These are phyloP conservation scores for Vanessa cardui DNA, from an alignment of 2,888 invertebrate genomes.

Conservation along the genomic window DNA sequence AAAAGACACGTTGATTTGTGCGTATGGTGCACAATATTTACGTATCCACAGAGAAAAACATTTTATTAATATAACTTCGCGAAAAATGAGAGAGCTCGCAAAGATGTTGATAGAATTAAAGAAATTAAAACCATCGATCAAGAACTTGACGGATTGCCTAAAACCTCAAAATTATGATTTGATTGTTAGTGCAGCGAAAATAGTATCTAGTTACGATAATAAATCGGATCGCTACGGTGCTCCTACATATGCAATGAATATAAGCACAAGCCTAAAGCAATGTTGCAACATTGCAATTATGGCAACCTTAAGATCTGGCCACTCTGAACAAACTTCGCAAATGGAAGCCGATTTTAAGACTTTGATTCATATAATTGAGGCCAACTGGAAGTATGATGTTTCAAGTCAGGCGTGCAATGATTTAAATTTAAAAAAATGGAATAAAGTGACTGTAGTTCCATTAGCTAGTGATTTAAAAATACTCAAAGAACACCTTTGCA, in stretches of 20 bases:
- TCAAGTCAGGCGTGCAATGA: background rate
- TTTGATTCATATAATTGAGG: background rate
- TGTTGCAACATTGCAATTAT: background rate
- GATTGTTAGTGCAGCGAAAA: background rate
- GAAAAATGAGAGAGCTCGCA: too few species aligned
- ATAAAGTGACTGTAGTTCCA: slow-evolving; percentile 35
- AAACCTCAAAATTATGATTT: background rate
- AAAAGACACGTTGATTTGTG: background rate
- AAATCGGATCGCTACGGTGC: background rate
- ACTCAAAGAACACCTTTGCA: too few species aligned
- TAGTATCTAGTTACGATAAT: background rate
- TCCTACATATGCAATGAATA: background rate
- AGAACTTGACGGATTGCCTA: background rate
- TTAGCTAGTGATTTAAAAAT: slow-evolving; percentile 12
- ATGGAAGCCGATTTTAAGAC: background rate
- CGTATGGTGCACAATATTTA: background rate
- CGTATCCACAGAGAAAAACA: background rate
- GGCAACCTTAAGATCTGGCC: background rate
- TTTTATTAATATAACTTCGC: too few species aligned
- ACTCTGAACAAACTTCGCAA: background rate
- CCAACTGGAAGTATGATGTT: background rate
- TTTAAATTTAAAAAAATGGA: background rate
- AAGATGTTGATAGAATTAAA: background rate
- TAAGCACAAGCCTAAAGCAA: too few species aligned
- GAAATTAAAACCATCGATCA: background rate